Evolutionary conservation across 2,113 vertebrate species (phyloP).

Genomic region (Myrmophylax atrothorax): DNA sequence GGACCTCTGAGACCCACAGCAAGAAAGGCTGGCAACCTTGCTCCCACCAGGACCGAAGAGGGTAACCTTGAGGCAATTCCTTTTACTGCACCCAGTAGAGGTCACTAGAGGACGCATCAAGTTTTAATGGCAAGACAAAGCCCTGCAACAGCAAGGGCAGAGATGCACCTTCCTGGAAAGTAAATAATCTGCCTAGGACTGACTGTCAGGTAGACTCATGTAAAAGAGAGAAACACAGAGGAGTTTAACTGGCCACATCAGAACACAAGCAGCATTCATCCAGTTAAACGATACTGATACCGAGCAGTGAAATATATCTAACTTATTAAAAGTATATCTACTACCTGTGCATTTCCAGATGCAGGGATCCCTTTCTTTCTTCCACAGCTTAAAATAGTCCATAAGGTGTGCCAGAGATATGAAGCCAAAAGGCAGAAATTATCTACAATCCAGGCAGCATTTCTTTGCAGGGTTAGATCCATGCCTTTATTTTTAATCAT

Average conservation of each 20-base stretch:
- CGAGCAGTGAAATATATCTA: not conserved
- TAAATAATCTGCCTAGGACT: not conserved
- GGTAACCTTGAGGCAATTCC: not conserved
- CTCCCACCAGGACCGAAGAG: not conserved
- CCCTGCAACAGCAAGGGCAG: not conserved
- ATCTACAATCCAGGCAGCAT: slow-evolving; percentile 85
- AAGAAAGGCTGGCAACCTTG: not conserved
- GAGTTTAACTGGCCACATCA: not conserved
- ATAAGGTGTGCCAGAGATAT: slow-evolving; percentile 83
- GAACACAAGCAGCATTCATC: not conserved
- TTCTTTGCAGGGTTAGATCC: slow-evolving; percentile 82
- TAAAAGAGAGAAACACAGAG: not conserved
- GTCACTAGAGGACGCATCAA: not conserved
- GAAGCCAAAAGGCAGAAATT: slow-evolving; percentile 84
- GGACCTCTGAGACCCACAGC: not conserved
- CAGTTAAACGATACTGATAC: not conserved
- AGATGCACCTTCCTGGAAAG: not conserved
- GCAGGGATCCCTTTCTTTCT: slow-evolving; percentile 71
- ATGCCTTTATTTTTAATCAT: slow-evolving; percentile 71
- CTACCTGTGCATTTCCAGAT: slow-evolving; percentile 82
- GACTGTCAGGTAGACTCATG: not conserved
- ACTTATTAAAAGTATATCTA: not conserved
- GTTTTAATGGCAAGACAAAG: not conserved
- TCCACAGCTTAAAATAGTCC: slow-evolving; percentile 78
- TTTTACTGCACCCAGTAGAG: not conserved